Evolutionary conservation across 1,140 invertebrate species (phyloP).

Genomic region (Leucophenga varia): DNA sequence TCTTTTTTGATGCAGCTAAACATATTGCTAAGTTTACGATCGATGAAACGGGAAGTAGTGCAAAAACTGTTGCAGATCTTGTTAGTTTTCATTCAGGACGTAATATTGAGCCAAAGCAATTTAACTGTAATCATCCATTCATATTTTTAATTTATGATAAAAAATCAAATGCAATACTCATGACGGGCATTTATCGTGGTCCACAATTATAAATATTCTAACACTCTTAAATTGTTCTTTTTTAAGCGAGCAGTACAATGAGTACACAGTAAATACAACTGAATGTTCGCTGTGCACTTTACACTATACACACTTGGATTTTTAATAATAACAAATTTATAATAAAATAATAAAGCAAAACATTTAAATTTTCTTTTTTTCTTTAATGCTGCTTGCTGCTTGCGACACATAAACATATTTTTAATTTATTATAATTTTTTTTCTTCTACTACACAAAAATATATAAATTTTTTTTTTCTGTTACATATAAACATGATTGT

Average conservation of each 20-base stretch:
- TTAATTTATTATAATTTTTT: constrained; percentile 15
- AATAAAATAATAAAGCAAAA: neutral
- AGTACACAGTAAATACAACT: too few species aligned
- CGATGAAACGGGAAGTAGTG: constrained; percentile 71
- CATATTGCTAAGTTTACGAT: constrained; percentile 77
- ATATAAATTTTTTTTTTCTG: constrained; percentile 9
- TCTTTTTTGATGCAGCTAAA: constrained; percentile 65
- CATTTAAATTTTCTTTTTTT: constrained; percentile 16
- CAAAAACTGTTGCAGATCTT: constrained; percentile 73
- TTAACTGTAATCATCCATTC: constrained; percentile 82
- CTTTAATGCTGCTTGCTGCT: too few species aligned
- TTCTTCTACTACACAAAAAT: constrained; percentile 15
- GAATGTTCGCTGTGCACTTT: too few species aligned
- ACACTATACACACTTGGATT: too few species aligned
- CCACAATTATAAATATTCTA: too few species aligned
- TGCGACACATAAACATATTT: too few species aligned
- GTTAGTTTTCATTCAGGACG: constrained; percentile 77
- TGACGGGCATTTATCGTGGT: constrained; percentile 72
- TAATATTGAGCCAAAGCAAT: constrained; percentile 70
- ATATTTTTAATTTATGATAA: constrained; percentile 77
- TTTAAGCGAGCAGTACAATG: too few species aligned
- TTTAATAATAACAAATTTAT: constrained; percentile 7
- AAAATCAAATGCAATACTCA: constrained; percentile 65
- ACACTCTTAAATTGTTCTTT: too few species aligned
- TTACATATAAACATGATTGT: too few species aligned